Evolutionary conservation across 2,888 invertebrate genomes (phyloP).

Genomic region (Margaritifera margaritifera): DNA sequence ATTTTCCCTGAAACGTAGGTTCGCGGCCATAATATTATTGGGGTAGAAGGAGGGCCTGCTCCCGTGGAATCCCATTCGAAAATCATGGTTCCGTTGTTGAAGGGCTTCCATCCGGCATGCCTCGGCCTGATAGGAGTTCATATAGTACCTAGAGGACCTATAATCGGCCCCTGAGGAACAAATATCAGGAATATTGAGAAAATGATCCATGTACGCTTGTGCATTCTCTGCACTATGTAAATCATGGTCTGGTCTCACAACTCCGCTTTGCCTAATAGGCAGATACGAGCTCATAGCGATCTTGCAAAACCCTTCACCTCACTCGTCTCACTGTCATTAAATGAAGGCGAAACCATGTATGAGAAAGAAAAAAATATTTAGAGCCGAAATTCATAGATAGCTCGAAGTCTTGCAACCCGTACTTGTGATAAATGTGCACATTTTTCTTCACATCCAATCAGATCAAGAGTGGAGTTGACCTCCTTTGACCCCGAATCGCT

Average conservation of each 20-base stretch:
- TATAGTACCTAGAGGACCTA: constrained; percentile 61
- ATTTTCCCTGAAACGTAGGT: constrained; percentile 58
- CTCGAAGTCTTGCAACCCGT: constrained; percentile 53
- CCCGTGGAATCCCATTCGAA: constrained; percentile 62
- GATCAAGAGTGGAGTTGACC: constrained; percentile 56
- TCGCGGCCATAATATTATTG: constrained; percentile 63
- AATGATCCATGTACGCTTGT: constrained; percentile 65
- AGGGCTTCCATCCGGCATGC: constrained; percentile 68
- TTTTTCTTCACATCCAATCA: constrained; percentile 61
- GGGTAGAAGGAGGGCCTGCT: constrained; percentile 62
- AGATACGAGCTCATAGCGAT: constrained; percentile 66
- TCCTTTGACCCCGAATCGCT: constrained; percentile 53
- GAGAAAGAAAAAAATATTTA: constrained; percentile 54
- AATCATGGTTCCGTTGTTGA: constrained; percentile 61
- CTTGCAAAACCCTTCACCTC: constrained; percentile 36
- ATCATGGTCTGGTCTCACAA: constrained; percentile 45
- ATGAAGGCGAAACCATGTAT: constrained; percentile 60
- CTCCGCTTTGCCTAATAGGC: constrained; percentile 59
- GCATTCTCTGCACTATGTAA: constrained; percentile 56
- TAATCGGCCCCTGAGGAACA: constrained; percentile 63
- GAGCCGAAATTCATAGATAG: constrained; percentile 58
- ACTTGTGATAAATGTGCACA: constrained; percentile 60
- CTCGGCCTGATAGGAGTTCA: constrained; percentile 60
- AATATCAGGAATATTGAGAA: constrained; percentile 67
- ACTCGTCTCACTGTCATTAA: constrained; percentile 45